A percentile compares a stretch with the other conserved stretches of the same genome.
Evolutionary conservation across 2,113 vertebrate genomes (phyloP).

Genomic region (Halichoeres trimaculatus): DNA sequence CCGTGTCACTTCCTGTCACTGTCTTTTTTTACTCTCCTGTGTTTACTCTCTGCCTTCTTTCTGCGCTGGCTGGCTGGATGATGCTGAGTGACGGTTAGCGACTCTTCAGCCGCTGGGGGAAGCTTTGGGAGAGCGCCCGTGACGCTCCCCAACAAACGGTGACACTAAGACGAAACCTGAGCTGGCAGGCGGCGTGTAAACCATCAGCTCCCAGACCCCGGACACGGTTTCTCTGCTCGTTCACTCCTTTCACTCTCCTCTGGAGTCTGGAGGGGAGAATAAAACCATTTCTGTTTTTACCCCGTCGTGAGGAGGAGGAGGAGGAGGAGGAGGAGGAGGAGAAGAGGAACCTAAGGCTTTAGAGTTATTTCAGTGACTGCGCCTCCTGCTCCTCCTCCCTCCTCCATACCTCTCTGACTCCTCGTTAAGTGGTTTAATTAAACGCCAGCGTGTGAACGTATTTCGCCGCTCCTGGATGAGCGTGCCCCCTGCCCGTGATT

Average conservation of each 20-base stretch:
- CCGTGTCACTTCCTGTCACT: slow-evolving; percentile 25
- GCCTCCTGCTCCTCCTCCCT: neutral
- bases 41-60: slow-evolving; percentile 25
- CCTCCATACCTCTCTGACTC: neutral
- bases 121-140: slow-evolving; percentile 33
- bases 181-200: slow-evolving; percentile 68
- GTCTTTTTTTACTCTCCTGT: neutral
- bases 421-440: slow-evolving; percentile 31
- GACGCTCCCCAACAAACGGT: slow-evolving; percentile 61
- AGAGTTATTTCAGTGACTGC: slow-evolving; percentile 27
- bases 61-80: slow-evolving; percentile 37
- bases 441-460: neutral
- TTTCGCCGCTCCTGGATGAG: slow-evolving; percentile 8
- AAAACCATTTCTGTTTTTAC: slow-evolving; percentile 33
- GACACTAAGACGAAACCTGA: slow-evolving; percentile 67
- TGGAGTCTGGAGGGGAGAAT: slow-evolving; percentile 27
- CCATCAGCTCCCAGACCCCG: slow-evolving; percentile 51
- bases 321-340: slow-evolving; percentile 5
- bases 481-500: slow-evolving; percentile 1
- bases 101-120: slow-evolving; percentile 46
- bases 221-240: slow-evolving; percentile 29
- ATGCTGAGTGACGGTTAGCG: slow-evolving; percentile 62
- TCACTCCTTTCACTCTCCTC: slow-evolving; percentile 18
- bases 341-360: neutral
- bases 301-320: neutral